Percentiles rank a stretch among this genome's conserved stretches.
Evolutionary conservation across 2,888 invertebrate species (phyloP).

Genomic region (Agriopis aurantiaria): DNA sequence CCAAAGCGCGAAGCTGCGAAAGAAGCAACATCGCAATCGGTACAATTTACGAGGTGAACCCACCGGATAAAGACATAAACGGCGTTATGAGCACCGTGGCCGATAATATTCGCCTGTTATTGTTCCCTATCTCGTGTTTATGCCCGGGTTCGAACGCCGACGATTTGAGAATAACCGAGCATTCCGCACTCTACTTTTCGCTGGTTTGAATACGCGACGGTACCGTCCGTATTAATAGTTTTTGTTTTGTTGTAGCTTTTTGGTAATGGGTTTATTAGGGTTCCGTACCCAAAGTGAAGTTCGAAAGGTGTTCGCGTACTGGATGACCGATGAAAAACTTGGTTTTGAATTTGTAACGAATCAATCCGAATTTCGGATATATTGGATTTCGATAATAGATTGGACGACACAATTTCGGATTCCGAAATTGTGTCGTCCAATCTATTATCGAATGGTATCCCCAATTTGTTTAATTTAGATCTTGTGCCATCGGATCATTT

Average conservation of each 20-base stretch:
- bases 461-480: no score
- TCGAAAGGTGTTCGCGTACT: no score
- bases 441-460: no score
- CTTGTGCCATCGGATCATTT: no score
- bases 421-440: no score
- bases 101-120: conserved; percentile 67
- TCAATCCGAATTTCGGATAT: no score
- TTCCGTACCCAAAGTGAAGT: no score
- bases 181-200: conserved; percentile 29
- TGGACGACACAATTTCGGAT: no score
- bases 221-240: neutral
- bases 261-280: neutral
- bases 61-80: conserved; percentile 67
- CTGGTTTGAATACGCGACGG: conserved; percentile 21
- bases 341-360: no score
- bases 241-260: neutral
- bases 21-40: conserved; percentile 45
- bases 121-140: conserved; percentile 62
- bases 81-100: conserved; percentile 64
- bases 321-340: no score
- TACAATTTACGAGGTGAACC: conserved; percentile 49
- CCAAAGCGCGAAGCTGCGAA: conserved; percentile 32
- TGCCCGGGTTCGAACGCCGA: conserved; percentile 44
- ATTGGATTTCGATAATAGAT: no score
- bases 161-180: conserved; percentile 42